Base-by-base conservation (phyloP, 1,140 invertebrate genomes). In the Eubasilissa regina region DNA sequence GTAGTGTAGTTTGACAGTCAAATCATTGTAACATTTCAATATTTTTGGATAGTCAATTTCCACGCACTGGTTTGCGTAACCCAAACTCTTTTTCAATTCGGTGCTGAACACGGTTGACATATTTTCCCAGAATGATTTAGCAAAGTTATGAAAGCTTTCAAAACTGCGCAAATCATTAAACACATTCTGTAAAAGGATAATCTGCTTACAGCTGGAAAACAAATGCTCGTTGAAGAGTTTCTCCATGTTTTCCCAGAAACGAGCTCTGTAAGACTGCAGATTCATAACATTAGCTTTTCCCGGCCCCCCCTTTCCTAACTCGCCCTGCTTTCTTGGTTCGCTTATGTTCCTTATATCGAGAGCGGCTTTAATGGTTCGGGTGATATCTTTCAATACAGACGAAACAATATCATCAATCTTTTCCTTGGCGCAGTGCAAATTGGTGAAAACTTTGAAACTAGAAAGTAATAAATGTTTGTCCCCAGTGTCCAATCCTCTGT, bases 21-120 rank as follows among this genome's bases (percentile, higher is more conserved):
- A 87, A 81, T 91, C 90, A 85, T 89, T 91, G 80, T 90, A 91
- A 78, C 87, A 89, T 84, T 91, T 92, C 11, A 98, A 88, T 70
- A 97, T 89, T 86, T 95, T 97, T 15, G 96, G 96, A 88, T 94
- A 97, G 87, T 97, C 96, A 62, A 94, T 94, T 89, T 97, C 96
- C 72, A 97, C 90, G 48, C 95, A 93, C 88, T 97, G 95, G 84
- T 94, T 95, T n/a, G 97, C 90, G 83, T 94, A 93, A 56, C 92
- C 89, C 0, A 94, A 93, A 64, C 89, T 87, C 80, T 89, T 89
- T 79, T 89, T 89, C 47, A 91, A 84, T 84, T 91, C 90, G 77
- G 84, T 86, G 79, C 87, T 88, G 76, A 92, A 90, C 55, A 87
- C 83, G 53, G 86, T 75, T n/a, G 85, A 88, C 9, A 91, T 83